Evolutionary conservation across 1,140 invertebrate genomes (phyloP), one percentile per base, ranked within the genome.

Genomic region (Drosophila yakuba): DNA sequence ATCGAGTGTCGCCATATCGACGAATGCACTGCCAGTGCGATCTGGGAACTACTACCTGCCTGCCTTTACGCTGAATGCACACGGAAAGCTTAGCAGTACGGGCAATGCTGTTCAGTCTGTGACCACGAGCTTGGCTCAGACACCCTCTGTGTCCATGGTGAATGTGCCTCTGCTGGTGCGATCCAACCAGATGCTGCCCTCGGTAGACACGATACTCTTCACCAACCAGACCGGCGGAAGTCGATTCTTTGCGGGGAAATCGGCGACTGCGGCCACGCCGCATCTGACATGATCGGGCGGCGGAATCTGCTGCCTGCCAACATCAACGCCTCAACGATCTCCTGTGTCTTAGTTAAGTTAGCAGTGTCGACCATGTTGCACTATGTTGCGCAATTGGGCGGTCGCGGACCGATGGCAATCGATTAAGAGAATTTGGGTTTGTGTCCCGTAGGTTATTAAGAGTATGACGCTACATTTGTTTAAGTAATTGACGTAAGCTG

Each of bases 331-430:
- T 80, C 84, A 84, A 84, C 84, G 84, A 88, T 88, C 84, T 88
- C 84, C 76, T 84, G 84, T 88, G 84, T 88, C 84, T 88, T 88
- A 88, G 78, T 78, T 89, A 83, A 88, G 84, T 75, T 88, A 88
- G 83, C 59, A 68, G 69, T 80, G 74, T 62, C 54, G 74, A 78
- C 62, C 25, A 60, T 48, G 56, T 35, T 15, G 25, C 23, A 25
- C 14, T 14, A 38, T n/a, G n/a, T n/a, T n/a, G 38, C 36, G 38
- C 36, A 56, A 56, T 28, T 15, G 28, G 48, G 48, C 28, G 48
- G 48, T 52, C 32, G 77, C 78, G 55, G 60, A 72, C 61, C 74
- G 64, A 47, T 79, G 79, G 74, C 82, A 83, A 88, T 88, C 66
- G 63, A 76, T 69, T 77, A 41, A 51, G 44, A 61, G 28, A 64